Evolutionary conservation across 2,797 vertebrate species (phyloP), one percentile per base, ranked within the genome.

Genomic region (Babyrousa celebensis): DNA sequence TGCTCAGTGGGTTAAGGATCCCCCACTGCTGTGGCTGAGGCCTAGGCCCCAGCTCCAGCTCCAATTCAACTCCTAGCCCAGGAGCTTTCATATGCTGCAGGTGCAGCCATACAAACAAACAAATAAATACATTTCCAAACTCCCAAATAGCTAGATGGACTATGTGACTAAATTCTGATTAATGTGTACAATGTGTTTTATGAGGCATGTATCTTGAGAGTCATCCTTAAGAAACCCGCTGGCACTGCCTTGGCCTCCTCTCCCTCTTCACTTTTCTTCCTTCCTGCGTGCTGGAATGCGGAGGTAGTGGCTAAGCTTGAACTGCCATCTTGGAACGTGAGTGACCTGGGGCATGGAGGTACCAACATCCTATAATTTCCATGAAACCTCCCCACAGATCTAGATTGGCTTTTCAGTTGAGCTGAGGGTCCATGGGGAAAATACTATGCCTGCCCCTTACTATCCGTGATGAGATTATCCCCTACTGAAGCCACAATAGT

Each of bases 401-500:
- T 87, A 70, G 48, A 23, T 67, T 56, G 54, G 15, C 21, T 97
- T 93, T 71, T 92, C 67, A 74, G 3, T 52, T 63, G 80, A 43
- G 43, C 78, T 27, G 3, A 2, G 12, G 6, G 36, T 27, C 18
- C 1, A 0, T 18, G 7, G 17, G 43, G 25, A 68, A n/a, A 86
- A 60, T 36, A 21, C 17, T n/a, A n/a, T 32, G 4, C 20, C 11
- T 68, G 29, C 1, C 10, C 15, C 43, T 90, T 82, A 62, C 78
- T 20, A 63, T 68, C 70, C 87, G 1, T 16, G 14, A 36, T 63
- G 20, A 85, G 68, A 94, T 70, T 48, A 12, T 70, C 18, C 14
- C 68, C 56, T 56, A 16, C 85, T 88, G 16, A 97, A 82, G 29
- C 63, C 48, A 85, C 67, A 87, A 32, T 16, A 78, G 10, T 40